Conservation (phyloP, 1,140 invertebrate species). For the Dendrolimus punctatus region DNA sequence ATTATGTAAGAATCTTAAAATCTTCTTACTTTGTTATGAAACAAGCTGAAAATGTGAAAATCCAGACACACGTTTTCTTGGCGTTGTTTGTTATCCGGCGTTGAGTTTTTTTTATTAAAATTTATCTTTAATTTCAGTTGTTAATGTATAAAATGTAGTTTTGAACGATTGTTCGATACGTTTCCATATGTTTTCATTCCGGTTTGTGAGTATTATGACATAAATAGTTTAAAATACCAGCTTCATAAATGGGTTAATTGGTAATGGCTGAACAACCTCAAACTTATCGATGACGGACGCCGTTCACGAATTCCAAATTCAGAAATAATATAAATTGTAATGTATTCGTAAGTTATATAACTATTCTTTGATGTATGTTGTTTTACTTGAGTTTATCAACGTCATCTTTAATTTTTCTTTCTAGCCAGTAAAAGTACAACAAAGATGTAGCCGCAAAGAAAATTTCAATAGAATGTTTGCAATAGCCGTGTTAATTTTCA, state of each 20-base stretch:
- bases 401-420: constrained; percentile 6
- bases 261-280: constrained; percentile 30
- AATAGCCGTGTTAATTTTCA: constrained; percentile 37
- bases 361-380: not conserved
- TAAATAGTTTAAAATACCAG: constrained; percentile 7
- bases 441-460: constrained; percentile 52
- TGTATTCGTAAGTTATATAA: not conserved
- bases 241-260: constrained; percentile 3
- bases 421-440: constrained; percentile 34
- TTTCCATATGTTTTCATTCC: constrained; percentile 40
- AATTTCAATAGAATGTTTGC: constrained; percentile 34
- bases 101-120: constrained; percentile 51
- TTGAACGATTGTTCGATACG: constrained; percentile 34
- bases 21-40: not conserved
- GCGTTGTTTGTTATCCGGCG: constrained; percentile 66
- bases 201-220: constrained; percentile 43
- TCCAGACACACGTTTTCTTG: constrained; percentile 65
- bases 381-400: not conserved
- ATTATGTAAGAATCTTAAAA: too few relatives aligned
- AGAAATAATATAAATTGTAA: not conserved
- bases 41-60: constrained; percentile 46
- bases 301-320: constrained; percentile 1
- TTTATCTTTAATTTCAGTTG: constrained; percentile 52
- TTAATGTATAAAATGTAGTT: constrained; percentile 60
- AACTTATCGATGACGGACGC: constrained; percentile 23